Conservation (phyloP, 2,113 vertebrate genomes). For the Mirza zaza region DNA sequence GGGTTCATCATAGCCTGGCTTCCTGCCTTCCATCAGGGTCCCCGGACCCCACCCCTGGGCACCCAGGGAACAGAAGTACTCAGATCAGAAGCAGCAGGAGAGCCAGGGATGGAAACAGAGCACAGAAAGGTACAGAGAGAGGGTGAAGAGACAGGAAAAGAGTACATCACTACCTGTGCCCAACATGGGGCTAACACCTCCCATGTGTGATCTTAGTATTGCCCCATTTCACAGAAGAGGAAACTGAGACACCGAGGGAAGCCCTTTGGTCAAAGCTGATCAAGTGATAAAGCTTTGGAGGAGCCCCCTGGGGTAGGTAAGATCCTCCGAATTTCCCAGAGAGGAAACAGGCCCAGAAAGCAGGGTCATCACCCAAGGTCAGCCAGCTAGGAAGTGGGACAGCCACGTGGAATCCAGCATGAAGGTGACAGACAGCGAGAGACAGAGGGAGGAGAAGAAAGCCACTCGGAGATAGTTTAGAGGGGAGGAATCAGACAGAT, state of each 20-base stretch:
- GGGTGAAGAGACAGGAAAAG: neutral
- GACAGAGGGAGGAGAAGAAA: neutral
- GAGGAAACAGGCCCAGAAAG: neutral
- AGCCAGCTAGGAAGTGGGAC: neutral
- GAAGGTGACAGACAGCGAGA: conserved; percentile 57
- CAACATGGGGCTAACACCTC: neutral
- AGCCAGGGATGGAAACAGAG: neutral
- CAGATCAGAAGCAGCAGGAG: neutral
- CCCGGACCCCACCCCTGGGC: neutral
- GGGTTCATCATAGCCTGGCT: conserved; percentile 27
- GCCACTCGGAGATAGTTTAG: neutral
- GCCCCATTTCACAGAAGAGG: neutral
- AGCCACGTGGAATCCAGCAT: neutral
- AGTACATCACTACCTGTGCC: neutral
- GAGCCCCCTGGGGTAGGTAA: neutral
- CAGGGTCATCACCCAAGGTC: neutral
- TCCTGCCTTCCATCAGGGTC: neutral
- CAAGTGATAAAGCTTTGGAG: neutral
- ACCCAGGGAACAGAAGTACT: neutral
- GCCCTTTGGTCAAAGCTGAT: conserved; percentile 10
- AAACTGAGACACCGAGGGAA: neutral
- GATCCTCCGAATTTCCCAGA: neutral
- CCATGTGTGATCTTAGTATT: neutral
- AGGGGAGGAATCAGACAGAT: neutral
- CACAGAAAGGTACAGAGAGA: neutral